A percentile compares a stretch with the other conserved stretches of the same genome.
These are phyloP conservation scores for Origma solitaria DNA, from an alignment of 2,113 vertebrate genomes.

Conservation along the genomic window DNA sequence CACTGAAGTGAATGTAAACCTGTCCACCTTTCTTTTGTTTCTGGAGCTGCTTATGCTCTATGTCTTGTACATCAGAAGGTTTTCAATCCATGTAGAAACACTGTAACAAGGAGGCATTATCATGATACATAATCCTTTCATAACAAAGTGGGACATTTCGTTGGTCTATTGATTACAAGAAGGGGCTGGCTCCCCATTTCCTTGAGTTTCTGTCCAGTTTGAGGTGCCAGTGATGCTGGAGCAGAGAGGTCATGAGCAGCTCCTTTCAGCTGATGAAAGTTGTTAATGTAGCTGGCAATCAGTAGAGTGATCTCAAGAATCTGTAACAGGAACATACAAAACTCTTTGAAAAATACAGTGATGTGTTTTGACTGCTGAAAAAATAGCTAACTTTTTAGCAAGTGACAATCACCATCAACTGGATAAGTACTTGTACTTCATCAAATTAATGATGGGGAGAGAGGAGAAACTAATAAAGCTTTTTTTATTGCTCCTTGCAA, in stretches of 20 bases:
- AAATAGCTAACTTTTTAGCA: conserved; percentile 48
- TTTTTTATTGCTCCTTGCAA: background rate
- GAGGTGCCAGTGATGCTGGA: conserved; percentile 80
- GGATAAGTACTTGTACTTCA: conserved; percentile 40
- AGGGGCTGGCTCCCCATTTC: conserved; percentile 79
- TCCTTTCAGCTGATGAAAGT: conserved; percentile 86
- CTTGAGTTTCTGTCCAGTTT: conserved; percentile 74
- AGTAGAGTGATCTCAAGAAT: conserved; percentile 93
- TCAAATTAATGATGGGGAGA: conserved; percentile 17
- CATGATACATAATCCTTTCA: conserved; percentile 56
- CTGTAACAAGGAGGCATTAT: background rate
- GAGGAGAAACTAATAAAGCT: background rate
- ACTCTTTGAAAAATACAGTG: conserved; percentile 46
- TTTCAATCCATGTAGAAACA: background rate
- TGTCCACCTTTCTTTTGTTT: background rate
- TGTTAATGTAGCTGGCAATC: conserved; percentile 92
- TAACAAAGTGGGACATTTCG: conserved; percentile 89
- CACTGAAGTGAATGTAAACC: background rate
- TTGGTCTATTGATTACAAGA: conserved; percentile 77
- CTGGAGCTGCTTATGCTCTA: background rate
- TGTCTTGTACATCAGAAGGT: background rate
- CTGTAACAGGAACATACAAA: conserved; percentile 70
- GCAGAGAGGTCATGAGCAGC: conserved; percentile 88
- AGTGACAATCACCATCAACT: conserved; percentile 41
- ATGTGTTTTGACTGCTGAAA: conserved; percentile 55